These are phyloP conservation scores for Sarcophaga carnaria DNA, from an alignment of 2,888 invertebrate genomes.

Conservation along the genomic window DNA sequence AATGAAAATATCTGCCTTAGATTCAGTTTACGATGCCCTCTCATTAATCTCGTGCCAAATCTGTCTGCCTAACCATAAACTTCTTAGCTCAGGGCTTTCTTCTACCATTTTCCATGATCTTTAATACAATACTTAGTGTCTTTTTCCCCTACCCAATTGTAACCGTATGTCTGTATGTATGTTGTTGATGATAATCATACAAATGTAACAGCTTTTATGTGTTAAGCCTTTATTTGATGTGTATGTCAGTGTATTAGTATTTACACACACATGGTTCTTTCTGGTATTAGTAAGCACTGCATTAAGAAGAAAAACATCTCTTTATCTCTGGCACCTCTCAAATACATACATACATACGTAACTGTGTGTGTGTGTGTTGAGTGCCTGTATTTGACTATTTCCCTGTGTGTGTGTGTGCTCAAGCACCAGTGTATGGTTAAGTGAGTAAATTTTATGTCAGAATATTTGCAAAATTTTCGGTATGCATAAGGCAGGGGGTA, in stretches of 20 bases:
- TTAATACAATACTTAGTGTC: too few relatives aligned
- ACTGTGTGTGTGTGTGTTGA: background rate
- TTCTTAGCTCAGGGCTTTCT: too few relatives aligned
- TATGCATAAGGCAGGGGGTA: background rate
- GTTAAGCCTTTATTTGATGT: conserved; percentile 4
- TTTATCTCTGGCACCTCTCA: too few relatives aligned
- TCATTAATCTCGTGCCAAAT: too few relatives aligned
- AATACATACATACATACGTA: background rate
- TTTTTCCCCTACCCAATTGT: too few relatives aligned
- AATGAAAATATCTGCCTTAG: too few relatives aligned
- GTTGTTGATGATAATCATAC: background rate
- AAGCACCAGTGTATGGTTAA: background rate
- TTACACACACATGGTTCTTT: background rate
- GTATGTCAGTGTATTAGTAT: background rate
- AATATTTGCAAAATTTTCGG: background rate
- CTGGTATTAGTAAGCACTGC: background rate
- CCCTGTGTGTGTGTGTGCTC: background rate
- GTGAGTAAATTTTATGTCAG: background rate
- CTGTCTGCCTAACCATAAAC: too few relatives aligned
- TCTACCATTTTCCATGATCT: too few relatives aligned
- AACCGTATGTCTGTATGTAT: too few relatives aligned
- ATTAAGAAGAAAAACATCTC: background rate
- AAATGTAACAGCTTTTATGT: conserved; percentile 12
- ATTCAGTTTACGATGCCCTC: rapidly evolving
- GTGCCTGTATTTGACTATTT: background rate